Percentiles rank a stretch among this genome's conserved stretches.
Conservation (phyloP, 2,113 vertebrate species). For the Pongo abelii region DNA sequence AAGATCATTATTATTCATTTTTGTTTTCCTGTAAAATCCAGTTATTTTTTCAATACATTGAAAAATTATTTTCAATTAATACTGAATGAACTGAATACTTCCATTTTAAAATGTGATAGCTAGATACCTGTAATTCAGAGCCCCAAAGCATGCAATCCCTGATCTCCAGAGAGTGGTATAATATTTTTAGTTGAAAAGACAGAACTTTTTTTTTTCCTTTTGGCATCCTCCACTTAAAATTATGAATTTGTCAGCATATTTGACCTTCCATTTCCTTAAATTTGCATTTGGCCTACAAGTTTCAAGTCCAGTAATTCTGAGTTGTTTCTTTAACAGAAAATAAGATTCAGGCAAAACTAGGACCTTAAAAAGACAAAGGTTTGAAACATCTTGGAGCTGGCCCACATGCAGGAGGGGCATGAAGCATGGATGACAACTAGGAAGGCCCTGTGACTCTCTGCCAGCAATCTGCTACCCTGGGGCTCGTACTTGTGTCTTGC, state of each 20-base stretch:
- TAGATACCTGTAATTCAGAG: not conserved
- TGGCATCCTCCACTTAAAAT: not conserved
- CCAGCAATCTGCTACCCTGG: not conserved
- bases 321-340: not conserved
- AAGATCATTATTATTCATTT: not conserved
- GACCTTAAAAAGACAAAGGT: not conserved
- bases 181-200: not conserved
- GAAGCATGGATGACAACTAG: not conserved
- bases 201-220: not conserved
- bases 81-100: not conserved
- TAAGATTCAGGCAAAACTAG: not conserved
- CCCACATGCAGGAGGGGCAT: not conserved
- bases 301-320: not conserved
- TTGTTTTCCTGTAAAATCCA: slow-evolving; percentile 1
- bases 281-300: not conserved
- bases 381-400: not conserved
- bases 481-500: not conserved
- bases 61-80: not conserved
- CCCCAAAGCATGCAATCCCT: not conserved
- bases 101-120: not conserved
- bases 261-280: slow-evolving; percentile 6
- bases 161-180: not conserved
- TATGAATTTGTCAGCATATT: not conserved
- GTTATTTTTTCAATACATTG: not conserved
- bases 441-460: not conserved